Evolutionary conservation across 2,113 vertebrate genomes (phyloP).

Genomic region (Oreochromis tanganicae): DNA sequence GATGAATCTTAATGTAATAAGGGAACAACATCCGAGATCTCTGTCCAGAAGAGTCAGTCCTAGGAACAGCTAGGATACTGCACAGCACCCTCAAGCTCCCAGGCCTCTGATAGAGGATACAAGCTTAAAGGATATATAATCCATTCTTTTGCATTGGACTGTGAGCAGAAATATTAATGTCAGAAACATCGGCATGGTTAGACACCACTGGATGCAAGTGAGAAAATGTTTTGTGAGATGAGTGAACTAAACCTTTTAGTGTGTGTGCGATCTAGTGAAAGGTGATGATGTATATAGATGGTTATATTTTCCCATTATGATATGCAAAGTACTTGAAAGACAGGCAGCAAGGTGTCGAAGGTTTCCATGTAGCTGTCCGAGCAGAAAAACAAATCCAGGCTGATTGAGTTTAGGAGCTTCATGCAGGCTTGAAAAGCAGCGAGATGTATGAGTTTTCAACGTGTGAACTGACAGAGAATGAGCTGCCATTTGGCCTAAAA

Average conservation of each 20-base stretch:
- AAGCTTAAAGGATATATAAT: fast-evolving
- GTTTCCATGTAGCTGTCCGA: neutral
- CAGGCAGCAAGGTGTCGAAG: neutral
- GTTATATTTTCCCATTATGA: neutral
- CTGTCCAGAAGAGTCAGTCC: neutral
- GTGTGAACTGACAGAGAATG: slow-evolving; percentile 14
- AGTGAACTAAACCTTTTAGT: neutral
- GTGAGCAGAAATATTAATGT: neutral
- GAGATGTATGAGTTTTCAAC: neutral
- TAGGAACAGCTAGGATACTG: neutral
- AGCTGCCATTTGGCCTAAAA: slow-evolving; percentile 33
- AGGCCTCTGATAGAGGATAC: neutral
- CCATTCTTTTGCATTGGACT: neutral
- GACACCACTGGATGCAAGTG: neutral
- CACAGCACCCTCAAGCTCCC: neutral
- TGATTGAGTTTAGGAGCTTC: neutral
- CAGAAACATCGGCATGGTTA: neutral
- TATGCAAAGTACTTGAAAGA: neutral
- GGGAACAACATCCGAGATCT: neutral
- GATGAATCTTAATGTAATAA: neutral
- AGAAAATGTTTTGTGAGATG: neutral
- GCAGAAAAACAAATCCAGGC: neutral
- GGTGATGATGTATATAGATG: neutral
- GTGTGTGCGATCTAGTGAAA: neutral
- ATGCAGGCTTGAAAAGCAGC: neutral